Evolutionary conservation across 2,113 vertebrate species (phyloP).

Genomic region (Dunckerocampus dactyliophorus): DNA sequence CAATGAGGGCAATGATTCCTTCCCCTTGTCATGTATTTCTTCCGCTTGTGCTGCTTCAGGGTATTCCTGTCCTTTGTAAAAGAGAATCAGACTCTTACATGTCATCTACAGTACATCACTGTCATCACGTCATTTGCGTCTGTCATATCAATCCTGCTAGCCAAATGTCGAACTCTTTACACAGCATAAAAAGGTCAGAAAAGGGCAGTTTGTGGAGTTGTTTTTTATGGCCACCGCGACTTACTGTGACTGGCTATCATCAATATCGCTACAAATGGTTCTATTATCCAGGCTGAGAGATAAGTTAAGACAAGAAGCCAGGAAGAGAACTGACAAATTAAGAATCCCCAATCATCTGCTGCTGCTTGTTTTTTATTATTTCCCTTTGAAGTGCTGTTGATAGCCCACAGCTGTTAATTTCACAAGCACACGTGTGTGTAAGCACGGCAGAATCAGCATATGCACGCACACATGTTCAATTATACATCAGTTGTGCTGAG

Average conservation of each 20-base stretch:
- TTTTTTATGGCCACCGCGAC: conserved; percentile 30
- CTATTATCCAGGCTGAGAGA: conserved; percentile 5
- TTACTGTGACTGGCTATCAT: conserved; percentile 31
- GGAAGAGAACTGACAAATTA: conserved; percentile 42
- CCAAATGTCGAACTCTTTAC: conserved; percentile 62
- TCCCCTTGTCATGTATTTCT: not conserved
- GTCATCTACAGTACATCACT: conserved; percentile 59
- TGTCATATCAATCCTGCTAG: conserved; percentile 47
- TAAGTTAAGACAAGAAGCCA: conserved; percentile 29
- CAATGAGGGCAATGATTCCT: conserved; percentile 25
- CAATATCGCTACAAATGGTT: conserved; percentile 22
- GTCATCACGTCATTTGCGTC: conserved; percentile 51
- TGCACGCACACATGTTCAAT: conserved; percentile 1
- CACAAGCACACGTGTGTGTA: conserved; percentile 23
- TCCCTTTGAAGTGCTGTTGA: conserved; percentile 28
- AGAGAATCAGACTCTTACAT: conserved; percentile 40
- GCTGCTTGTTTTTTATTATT: conserved; percentile 6
- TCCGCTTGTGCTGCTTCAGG: conserved; percentile 47
- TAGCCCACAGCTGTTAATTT: conserved; percentile 43
- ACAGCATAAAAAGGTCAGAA: conserved; percentile 66
- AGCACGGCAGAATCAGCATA: conserved; percentile 4
- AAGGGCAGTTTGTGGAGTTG: conserved; percentile 39
- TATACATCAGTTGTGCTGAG: conserved; percentile 14
- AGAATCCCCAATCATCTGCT: conserved; percentile 8
- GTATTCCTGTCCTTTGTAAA: conserved; percentile 53